phyloP scores from a whole-genome alignment of 2,113 vertebrate genomes.

The Craseonycteris thonglongyai region DNA sequence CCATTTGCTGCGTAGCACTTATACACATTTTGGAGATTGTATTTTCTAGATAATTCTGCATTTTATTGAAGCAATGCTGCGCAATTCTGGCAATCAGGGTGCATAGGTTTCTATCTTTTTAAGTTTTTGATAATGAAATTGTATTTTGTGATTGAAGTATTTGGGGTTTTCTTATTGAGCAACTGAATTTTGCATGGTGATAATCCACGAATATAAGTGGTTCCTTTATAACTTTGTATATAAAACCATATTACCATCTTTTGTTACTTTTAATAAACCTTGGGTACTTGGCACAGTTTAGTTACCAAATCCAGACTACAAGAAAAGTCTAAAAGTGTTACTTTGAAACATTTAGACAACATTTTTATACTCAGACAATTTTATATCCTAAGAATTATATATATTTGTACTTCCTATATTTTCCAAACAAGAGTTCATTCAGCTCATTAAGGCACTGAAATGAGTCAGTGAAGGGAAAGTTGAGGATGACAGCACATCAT shows the following conservation, averaged over 20 bases:
- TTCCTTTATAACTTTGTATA: slow-evolving; percentile 72
- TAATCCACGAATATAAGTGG: slow-evolving; percentile 38
- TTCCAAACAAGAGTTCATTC: slow-evolving; percentile 58
- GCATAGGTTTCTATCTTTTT: slow-evolving; percentile 25
- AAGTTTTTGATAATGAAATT: slow-evolving; percentile 40
- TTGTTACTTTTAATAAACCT: slow-evolving; percentile 21
- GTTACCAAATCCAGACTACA: slow-evolving; percentile 51
- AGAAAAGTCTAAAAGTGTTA: slow-evolving; percentile 62
- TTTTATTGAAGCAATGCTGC: slow-evolving; percentile 26
- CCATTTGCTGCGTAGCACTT: slow-evolving; percentile 42
- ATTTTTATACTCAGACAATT: slow-evolving; percentile 71
- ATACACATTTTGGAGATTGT: slow-evolving; percentile 9
- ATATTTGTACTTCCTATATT: slow-evolving; percentile 61
- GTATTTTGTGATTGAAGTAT: slow-evolving; percentile 48
- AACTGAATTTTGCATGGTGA: slow-evolving; percentile 8
- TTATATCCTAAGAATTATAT: slow-evolving; percentile 65
- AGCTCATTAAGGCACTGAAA: slow-evolving; percentile 19
- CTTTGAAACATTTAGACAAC: slow-evolving; percentile 59
- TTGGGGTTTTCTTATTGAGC: slow-evolving; percentile 40
- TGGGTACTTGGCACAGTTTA: slow-evolving; percentile 54
- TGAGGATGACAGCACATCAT: slow-evolving; percentile 22
- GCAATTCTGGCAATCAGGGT: slow-evolving; percentile 40
- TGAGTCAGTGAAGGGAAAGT: slow-evolving; percentile 44
- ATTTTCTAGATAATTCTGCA: slow-evolving; percentile 50
- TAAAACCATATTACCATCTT: slow-evolving; percentile 50